phyloP scores from a whole-genome alignment of 2,113 vertebrate genomes.

The Cavia porcellus region DNA sequence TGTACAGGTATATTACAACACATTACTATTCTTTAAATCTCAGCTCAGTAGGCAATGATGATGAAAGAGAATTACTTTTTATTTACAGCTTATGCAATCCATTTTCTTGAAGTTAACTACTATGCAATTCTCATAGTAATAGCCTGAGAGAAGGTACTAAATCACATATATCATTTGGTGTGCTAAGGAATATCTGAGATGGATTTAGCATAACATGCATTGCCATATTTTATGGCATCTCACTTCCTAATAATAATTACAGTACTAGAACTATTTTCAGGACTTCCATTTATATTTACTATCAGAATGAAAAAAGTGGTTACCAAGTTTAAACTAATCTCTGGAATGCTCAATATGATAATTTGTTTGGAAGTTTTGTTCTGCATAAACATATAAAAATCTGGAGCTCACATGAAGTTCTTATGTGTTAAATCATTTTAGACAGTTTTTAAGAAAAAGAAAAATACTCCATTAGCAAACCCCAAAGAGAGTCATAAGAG shows the following conservation, averaged over 20 bases:
- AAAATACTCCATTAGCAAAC: not conserved
- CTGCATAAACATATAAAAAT: not conserved
- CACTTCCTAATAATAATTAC: not conserved
- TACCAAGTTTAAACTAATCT: not conserved
- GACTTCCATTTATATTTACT: not conserved
- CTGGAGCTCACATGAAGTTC: not conserved
- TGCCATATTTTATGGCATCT: not conserved
- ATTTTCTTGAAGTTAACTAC: not conserved
- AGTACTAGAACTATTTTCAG: not conserved
- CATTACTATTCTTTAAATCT: not conserved
- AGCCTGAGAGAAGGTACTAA: not conserved
- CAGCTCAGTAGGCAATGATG: not conserved
- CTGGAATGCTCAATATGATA: not conserved
- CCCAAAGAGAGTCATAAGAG: not conserved
- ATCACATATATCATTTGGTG: not conserved
- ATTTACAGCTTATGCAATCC: not conserved
- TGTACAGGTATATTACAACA: not conserved
- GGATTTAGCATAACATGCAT: not conserved
- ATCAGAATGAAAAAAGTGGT: not conserved
- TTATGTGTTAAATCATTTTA: not conserved
- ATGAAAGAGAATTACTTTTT: not conserved
- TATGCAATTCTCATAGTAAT: not conserved
- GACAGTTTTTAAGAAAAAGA: not conserved
- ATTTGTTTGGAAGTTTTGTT: not conserved
- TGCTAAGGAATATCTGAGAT: not conserved